Conservation (phyloP, 1,140 invertebrate genomes). For the honey bee (Apis mellifera) region DNA sequence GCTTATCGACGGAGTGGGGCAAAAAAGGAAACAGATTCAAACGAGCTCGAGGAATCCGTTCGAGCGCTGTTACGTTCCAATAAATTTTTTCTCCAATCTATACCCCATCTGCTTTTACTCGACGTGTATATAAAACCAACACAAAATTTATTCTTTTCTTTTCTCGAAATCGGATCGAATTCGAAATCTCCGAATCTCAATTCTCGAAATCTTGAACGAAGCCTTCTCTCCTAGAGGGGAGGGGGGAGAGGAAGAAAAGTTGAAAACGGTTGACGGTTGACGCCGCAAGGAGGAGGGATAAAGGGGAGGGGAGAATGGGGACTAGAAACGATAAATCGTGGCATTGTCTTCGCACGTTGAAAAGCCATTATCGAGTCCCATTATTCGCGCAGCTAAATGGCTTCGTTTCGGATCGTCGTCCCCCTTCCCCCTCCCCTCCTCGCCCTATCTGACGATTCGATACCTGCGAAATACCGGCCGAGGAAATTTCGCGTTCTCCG, state of each 20-base stretch:
- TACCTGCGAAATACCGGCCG: conserved; percentile 55
- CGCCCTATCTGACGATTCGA: conserved; percentile 52
- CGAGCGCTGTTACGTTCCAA: conserved; percentile 4
- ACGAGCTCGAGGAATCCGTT: conserved; percentile 46
- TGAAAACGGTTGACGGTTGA: background rate
- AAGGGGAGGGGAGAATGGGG: conserved; percentile 44
- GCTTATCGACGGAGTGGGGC: background rate
- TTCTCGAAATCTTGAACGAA: too few relatives aligned
- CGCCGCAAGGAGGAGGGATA: background rate
- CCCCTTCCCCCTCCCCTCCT: background rate
- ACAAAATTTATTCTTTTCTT: too few relatives aligned
- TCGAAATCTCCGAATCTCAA: too few relatives aligned
- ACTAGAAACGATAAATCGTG: conserved; percentile 65
- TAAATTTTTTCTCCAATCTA: background rate
- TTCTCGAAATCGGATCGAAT: too few relatives aligned
- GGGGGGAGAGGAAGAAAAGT: background rate
- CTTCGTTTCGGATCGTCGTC: conserved; percentile 36
- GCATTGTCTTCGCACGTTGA: conserved; percentile 62
- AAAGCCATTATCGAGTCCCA: conserved; percentile 63
- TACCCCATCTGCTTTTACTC: too few relatives aligned
- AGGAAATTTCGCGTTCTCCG: conserved; percentile 60
- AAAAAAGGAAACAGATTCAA: conserved; percentile 37
- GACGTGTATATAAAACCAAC: too few relatives aligned
- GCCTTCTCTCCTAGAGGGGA: too few relatives aligned
- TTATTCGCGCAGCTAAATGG: conserved; percentile 63